Base-by-base conservation (phyloP, 2,797 vertebrate genomes). In the Peromyscus nudipes region DNA sequence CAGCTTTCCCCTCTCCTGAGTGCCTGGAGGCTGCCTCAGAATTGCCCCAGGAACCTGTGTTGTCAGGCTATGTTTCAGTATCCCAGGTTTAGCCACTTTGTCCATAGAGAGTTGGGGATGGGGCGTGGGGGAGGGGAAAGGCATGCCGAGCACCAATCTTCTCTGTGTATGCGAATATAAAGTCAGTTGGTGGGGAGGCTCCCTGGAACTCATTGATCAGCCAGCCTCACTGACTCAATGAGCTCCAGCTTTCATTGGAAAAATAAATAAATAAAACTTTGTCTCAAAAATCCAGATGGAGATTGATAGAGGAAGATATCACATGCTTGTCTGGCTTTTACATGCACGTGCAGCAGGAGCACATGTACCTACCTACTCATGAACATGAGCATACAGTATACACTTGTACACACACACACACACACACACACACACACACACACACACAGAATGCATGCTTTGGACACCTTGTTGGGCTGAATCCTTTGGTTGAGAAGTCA, bases 21-120 rank as follows among this genome's bases (percentile, higher is more conserved):
- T 77, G 90, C 52, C 95, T 62, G 86, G 64, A 86, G 95, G 93
- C 79, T 60, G 86, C 92, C 40, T 81, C 80, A 81, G 89, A 92
- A 62, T 60, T 46, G 79, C 94, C 84, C 73, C 62, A 52, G 82
- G 90, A 96, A 88, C 88, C 92, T 69, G 90, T 69, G 90, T 77
- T 93, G 82, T 96, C 40, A 10, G 60, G 14, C 76, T 71, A 46
- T 29, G 25, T 65, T 89, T 83, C 65, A 88, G 69, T 55, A 83
- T 92, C 81, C 43, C 43, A 89, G 40, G n/a, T 77, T 84, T 62
- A 46, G 40, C 73, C 40, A 49, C 83, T 93, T n/a, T 64, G 60
- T 43, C 37, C 31, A 49, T n/a, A 79, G 88, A 62, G 49, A 62
- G 71, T 80, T 95, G 93, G 31, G 67, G 95, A 40, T 77, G 89